Evolutionary conservation across 2,113 vertebrate genomes (phyloP), one percentile per base, ranked within the genome.

Genomic region (Scalopus aquaticus): DNA sequence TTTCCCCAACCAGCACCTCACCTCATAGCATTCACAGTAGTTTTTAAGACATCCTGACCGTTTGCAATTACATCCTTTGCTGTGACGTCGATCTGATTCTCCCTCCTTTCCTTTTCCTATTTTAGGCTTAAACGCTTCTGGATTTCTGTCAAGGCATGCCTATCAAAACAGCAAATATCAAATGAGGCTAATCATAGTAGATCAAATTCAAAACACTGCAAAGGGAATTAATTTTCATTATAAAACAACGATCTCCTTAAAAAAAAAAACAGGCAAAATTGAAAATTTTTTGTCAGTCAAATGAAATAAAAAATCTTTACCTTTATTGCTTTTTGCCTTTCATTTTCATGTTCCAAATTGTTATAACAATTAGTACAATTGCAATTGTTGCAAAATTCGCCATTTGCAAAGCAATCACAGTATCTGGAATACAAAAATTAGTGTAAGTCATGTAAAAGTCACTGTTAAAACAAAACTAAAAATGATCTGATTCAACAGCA

Each of bases 301-400:
- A 64, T 62, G 0, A 89, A 96, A 91, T 64, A 82, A 93, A 80
- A 87, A n/a, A 96, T 98, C 96, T n/a, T n/a, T n/a, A 99, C 99
- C 99, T 99, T 99, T 95, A 99, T 99, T 94, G 99, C 99, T 98
- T 99, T 99, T 90, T 99, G 99, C 49, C 99, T 98, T 39, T 99
- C 99, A 0, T 99, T 99, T 98, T 99, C 99, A 70, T 99, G 99
- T 95, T 99, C 99, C 96, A 99, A 98, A 97, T 99, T 99, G 97
- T 99, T 99, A 39, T 99, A 99, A 97, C 99, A 99, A 96, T 99
- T 99, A 67, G 99, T 99, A 97, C 99, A 99, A 97, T 99, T 99
- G 96, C 99, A 99, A 97, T 99, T 99, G 97, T 99, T 99, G 97
- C 99, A 99, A 98, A 99, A 99, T 98, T 99, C 99, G 60, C 99